Percentiles rank a stretch among this genome's conserved stretches.
phyloP scores from a whole-genome alignment of 2,113 vertebrate species.

The Chauna torquata region DNA sequence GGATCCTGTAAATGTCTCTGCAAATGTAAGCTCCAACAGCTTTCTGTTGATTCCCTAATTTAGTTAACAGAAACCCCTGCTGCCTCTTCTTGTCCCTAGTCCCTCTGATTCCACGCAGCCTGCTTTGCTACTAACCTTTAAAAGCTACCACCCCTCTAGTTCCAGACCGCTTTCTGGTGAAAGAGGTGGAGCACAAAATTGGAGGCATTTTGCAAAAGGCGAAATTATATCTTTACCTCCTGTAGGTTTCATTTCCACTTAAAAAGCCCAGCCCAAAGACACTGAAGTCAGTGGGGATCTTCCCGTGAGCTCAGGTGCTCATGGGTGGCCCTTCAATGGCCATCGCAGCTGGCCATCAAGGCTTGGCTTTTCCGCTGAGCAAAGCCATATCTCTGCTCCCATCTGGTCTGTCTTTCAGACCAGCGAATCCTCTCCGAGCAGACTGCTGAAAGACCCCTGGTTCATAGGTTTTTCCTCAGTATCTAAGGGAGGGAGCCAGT shows the following conservation, averaged over 20 bases:
- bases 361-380: background rate
- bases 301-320: background rate
- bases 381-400: background rate
- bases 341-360: too few species aligned
- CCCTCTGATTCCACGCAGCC: background rate
- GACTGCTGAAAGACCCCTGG: background rate
- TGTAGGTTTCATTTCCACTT: background rate
- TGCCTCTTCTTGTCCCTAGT: background rate
- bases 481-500: background rate
- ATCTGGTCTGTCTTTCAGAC: background rate
- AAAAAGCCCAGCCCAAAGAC: background rate
- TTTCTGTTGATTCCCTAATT: background rate
- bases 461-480: background rate
- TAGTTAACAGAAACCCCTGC: background rate
- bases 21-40: background rate
- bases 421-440: background rate
- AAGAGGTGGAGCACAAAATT: background rate
- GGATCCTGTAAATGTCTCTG: constrained; percentile 25
- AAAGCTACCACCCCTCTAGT: background rate
- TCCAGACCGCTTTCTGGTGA: background rate
- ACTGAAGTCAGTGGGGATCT: background rate
- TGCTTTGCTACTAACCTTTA: background rate
- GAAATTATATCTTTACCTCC: background rate
- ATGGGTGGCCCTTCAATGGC: background rate
- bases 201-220: background rate